A percentile compares a stretch with the other conserved stretches of the same genome.
Conservation (phyloP, 2,113 vertebrate species). For the Mesembrinibis cayennensis region DNA sequence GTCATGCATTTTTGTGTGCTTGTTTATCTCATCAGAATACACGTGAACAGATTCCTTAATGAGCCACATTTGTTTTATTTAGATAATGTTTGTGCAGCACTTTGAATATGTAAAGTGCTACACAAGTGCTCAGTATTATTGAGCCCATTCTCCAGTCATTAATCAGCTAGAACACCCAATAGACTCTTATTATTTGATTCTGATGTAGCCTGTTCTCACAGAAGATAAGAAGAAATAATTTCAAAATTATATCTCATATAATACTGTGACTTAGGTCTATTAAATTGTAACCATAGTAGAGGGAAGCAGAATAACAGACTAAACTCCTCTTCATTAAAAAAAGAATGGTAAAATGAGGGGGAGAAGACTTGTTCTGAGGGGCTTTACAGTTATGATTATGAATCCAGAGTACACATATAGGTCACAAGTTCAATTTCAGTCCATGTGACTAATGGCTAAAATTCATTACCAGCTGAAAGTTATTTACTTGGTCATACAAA, state of each 20-base stretch:
- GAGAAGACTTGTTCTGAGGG: not conserved
- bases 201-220: not conserved
- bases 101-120: not conserved
- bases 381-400: not conserved
- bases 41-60: not conserved
- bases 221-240: not conserved
- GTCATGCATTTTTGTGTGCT: not conserved
- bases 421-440: not conserved
- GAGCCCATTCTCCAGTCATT: not conserved
- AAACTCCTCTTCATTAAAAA: not conserved
- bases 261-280: not conserved
- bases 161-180: not conserved
- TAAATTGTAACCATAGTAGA: not conserved
- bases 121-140: not conserved
- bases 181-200: not conserved
- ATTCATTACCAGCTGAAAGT: conserved; percentile 2
- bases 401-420: not conserved
- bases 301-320: not conserved
- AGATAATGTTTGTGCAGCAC: not conserved
- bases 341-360: not conserved
- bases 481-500: not conserved
- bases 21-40: not conserved
- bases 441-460: not conserved
- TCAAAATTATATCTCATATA: not conserved
- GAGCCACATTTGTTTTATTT: conserved; percentile 1